Evolutionary conservation across 30 jellyfish, hydroid and myxozoan genomes (phyloP).

Genomic region (Clytia hemisphaerica): DNA sequence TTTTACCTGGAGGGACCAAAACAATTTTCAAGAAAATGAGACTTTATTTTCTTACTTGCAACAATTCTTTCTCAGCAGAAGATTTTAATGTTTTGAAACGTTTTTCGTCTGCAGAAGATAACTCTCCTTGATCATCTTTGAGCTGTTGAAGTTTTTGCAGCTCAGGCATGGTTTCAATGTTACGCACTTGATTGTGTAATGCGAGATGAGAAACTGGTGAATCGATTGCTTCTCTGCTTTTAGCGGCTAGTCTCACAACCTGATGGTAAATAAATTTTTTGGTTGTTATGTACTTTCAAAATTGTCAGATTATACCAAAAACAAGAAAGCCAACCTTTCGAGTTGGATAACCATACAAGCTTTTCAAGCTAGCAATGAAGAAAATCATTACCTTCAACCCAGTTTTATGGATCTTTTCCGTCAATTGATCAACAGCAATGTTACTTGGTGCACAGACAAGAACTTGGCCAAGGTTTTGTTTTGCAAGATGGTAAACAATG

Average conservation of each 20-base stretch:
- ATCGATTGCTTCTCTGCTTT: slow-evolving; percentile 98
- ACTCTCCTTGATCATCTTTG: slow-evolving; percentile 98
- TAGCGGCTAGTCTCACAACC: slow-evolving; percentile 99
- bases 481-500: slow-evolving; percentile 89
- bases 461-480: slow-evolving; percentile 95
- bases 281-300: too few relatives aligned
- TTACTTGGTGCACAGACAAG: slow-evolving; percentile 99
- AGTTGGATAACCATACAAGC: too few relatives aligned
- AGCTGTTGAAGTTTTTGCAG: slow-evolving; percentile 85
- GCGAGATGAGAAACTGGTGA: slow-evolving; percentile 92
- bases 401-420: slow-evolving; percentile 96
- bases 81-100: slow-evolving; percentile 80
- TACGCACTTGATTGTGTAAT: slow-evolving; percentile 92
- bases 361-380: neutral
- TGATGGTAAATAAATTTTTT: too few relatives aligned
- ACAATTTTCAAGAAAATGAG: too few relatives aligned
- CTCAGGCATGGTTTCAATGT: slow-evolving; percentile 94
- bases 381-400: slow-evolving; percentile 84
- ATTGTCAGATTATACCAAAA: too few relatives aligned
- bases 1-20: too few relatives aligned
- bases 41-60: slow-evolving; percentile 69
- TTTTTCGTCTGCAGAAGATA: slow-evolving; percentile 92
- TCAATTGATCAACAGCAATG: slow-evolving; percentile 98
- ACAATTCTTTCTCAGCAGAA: slow-evolving; percentile 90
- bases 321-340: too few relatives aligned